Conservation (phyloP, 2,888 invertebrate genomes). For the Drosophila helvetica region DNA sequence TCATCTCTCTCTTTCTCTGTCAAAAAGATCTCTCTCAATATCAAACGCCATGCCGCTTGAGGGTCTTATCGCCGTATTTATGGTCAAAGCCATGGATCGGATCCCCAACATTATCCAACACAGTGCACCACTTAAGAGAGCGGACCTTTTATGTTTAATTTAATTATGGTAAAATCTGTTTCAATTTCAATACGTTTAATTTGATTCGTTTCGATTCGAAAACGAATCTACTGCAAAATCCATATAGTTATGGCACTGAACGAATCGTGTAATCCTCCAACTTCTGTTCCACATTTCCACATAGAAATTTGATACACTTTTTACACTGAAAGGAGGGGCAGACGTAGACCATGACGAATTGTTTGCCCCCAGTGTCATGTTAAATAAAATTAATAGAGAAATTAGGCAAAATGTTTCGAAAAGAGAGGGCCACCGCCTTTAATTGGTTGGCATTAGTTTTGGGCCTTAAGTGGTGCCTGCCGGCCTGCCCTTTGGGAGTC, state of each 20-base stretch:
- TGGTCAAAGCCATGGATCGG: constrained; percentile 56
- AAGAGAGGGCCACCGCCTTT: constrained; percentile 35
- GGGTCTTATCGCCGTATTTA: constrained; percentile 79
- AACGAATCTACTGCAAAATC: constrained; percentile 61
- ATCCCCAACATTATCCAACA: constrained; percentile 49
- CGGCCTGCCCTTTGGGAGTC: constrained; percentile 12
- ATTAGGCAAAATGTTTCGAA: constrained; percentile 59
- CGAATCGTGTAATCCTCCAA: constrained; percentile 57
- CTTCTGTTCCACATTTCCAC: constrained; percentile 51
- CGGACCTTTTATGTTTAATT: constrained; percentile 64
- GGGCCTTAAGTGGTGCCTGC: constrained; percentile 64
- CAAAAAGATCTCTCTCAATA: constrained; percentile 29
- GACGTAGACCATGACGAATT: constrained; percentile 66
- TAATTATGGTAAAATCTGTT: constrained; percentile 74
- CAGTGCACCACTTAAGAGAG: constrained; percentile 62
- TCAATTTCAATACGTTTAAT: constrained; percentile 59
- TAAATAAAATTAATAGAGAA: constrained; percentile 77
- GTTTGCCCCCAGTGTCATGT: constrained; percentile 50
- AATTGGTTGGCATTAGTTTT: constrained; percentile 69
- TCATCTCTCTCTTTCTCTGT: not conserved
- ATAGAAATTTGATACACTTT: constrained; percentile 63
- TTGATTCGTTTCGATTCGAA: constrained; percentile 46
- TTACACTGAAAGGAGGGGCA: not conserved
- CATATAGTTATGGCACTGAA: constrained; percentile 73
- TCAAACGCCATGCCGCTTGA: constrained; percentile 67